A percentile compares a stretch with the other conserved stretches of the same genome.
Evolutionary conservation across 2,113 vertebrate genomes (phyloP).

Genomic region (Otis tarda): DNA sequence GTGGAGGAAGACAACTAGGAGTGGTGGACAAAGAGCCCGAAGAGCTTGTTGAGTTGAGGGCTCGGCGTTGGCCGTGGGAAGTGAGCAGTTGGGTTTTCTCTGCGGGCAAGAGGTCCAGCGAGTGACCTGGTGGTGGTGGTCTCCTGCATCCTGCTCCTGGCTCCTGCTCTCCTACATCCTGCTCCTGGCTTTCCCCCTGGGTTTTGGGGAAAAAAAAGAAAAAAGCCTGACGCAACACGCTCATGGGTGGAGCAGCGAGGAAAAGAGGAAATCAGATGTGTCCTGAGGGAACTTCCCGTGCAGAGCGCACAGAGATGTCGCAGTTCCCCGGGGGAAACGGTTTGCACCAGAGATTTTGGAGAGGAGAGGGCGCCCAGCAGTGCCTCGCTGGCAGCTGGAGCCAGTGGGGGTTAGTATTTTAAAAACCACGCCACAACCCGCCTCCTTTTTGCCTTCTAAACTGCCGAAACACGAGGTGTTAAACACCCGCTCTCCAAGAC

Average conservation of each 20-base stretch:
- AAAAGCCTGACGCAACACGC: accelerated
- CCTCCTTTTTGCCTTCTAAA: not conserved
- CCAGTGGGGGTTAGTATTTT: not conserved
- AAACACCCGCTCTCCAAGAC: not conserved
- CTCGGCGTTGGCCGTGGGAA: not conserved
- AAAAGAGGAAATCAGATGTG: not conserved
- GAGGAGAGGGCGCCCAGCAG: not conserved
- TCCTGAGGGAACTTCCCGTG: not conserved
- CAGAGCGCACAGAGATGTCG: accelerated
- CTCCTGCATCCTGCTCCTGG: not conserved
- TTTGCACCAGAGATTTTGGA: not conserved
- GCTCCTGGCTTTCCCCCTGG: not conserved
- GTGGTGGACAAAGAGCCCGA: not conserved
- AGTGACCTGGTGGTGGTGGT: not conserved
- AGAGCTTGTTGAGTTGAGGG: not conserved
- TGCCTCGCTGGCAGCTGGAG: not conserved
- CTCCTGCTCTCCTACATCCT: too few relatives aligned
- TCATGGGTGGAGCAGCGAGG: not conserved
- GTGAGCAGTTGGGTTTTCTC: not conserved
- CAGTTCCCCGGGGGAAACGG: accelerated
- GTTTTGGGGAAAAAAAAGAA: not conserved
- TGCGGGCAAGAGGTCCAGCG: accelerated
- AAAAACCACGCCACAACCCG: not conserved
- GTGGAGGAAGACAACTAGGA: not conserved
- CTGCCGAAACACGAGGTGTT: not conserved